Percentiles rank a stretch among this genome's conserved stretches.
These are phyloP conservation scores for Leptinotarsa peninsularis DNA, from an alignment of 2,888 invertebrate genomes.

Conservation along the genomic window DNA sequence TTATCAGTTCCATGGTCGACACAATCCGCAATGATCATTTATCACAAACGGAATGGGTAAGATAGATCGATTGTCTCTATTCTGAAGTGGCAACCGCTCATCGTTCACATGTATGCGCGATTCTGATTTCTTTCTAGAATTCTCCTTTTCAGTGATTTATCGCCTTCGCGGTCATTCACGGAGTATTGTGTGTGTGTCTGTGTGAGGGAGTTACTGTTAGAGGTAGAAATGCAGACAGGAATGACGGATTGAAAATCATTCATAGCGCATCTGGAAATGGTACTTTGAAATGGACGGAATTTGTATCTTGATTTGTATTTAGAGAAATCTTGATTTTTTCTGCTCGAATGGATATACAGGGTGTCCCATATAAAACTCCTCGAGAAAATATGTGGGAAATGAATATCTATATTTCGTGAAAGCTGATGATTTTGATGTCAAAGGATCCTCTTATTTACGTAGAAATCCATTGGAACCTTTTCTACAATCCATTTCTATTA, in stretches of 20 bases:
- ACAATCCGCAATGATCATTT: slow-evolving; percentile 60
- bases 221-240: background rate
- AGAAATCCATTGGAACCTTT: too few species aligned
- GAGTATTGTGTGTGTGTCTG: slow-evolving; percentile 41
- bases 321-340: too few species aligned
- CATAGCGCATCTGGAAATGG: background rate
- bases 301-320: too few species aligned
- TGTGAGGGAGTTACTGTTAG: background rate
- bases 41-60: slow-evolving; percentile 58
- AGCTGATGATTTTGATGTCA: too few species aligned
- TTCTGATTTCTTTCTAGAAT: slow-evolving; percentile 56
- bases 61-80: slow-evolving; percentile 62
- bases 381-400: too few species aligned
- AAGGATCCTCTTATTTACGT: too few species aligned
- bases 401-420: too few species aligned
- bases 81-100: slow-evolving; percentile 59
- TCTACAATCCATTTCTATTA: too few species aligned
- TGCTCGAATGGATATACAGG: too few species aligned
- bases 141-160: slow-evolving; percentile 49
- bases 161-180: slow-evolving; percentile 47
- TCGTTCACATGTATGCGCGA: slow-evolving; percentile 58
- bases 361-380: too few species aligned
- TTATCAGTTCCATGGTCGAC: slow-evolving; percentile 43
- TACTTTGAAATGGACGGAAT: background rate
- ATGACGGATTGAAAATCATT: background rate